Evolutionary conservation across 2,797 vertebrate genomes (phyloP).

Genomic region (Rhinatrema bivittatum): DNA sequence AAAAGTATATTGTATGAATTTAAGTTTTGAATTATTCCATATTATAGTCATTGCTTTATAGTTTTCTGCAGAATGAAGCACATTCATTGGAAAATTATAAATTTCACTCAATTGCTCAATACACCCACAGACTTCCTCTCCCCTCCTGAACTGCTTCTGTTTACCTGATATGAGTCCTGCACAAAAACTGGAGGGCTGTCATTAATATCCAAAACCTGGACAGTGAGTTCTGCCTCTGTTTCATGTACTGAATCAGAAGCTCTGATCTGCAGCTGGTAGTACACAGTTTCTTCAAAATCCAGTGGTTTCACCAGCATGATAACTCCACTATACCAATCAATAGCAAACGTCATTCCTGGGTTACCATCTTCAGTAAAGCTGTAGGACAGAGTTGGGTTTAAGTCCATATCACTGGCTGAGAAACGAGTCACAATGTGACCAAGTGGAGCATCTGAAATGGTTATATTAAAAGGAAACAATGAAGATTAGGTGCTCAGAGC

Average conservation of each 20-base stretch:
- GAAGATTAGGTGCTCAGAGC: too few relatives aligned
- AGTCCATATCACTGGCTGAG: conserved; percentile 72
- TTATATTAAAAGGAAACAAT: conserved; percentile 21
- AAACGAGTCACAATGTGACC: conserved; percentile 71
- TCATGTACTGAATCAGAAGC: conserved; percentile 77
- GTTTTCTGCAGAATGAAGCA: too few relatives aligned
- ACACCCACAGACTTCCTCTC: too few relatives aligned
- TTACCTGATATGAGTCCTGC: conserved; percentile 79
- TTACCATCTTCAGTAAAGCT: conserved; percentile 57
- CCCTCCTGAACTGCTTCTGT: too few relatives aligned
- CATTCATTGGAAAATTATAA: too few relatives aligned
- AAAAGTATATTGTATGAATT: too few relatives aligned
- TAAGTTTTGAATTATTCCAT: too few relatives aligned
- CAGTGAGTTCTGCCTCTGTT: conserved; percentile 56
- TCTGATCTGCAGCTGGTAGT: conserved; percentile 54
- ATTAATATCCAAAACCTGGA: conserved; percentile 76
- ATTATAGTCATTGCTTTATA: too few relatives aligned
- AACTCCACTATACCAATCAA: conserved; percentile 66
- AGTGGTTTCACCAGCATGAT: conserved; percentile 61
- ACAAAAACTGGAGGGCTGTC: conserved; percentile 83
- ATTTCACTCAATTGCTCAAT: too few relatives aligned
- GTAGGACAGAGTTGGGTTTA: conserved; percentile 70
- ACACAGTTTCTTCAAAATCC: conserved; percentile 72
- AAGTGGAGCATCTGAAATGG: conserved; percentile 65
- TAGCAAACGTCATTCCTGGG: conserved; percentile 61